Evolutionary conservation across 2,888 invertebrate genomes (phyloP).

Genomic region (Callosobruchus maculatus): DNA sequence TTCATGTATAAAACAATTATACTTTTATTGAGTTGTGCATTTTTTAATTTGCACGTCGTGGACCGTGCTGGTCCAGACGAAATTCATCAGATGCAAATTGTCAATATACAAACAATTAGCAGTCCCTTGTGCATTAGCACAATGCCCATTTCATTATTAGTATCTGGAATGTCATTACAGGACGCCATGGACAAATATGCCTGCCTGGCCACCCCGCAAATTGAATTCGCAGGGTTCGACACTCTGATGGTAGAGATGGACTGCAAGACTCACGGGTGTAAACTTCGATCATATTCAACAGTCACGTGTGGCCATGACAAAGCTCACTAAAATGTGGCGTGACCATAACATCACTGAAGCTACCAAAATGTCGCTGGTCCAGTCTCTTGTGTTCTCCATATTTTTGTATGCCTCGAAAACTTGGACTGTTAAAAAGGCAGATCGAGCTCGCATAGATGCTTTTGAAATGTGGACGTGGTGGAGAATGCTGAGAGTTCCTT

Average conservation of each 20-base stretch:
- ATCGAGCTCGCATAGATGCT: too few relatives aligned
- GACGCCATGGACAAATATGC: conserved; percentile 43
- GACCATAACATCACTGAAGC: too few relatives aligned
- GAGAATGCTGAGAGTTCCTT: too few relatives aligned
- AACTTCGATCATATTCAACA: too few relatives aligned
- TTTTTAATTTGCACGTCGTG: conserved; percentile 26
- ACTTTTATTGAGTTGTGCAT: conserved; percentile 32
- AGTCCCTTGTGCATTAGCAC: conserved; percentile 46
- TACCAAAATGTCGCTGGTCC: too few relatives aligned
- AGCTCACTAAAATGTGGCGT: too few relatives aligned
- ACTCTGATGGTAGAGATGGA: conserved; percentile 13
- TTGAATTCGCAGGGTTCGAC: conserved; percentile 39
- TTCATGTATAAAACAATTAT: conserved; percentile 25
- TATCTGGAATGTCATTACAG: conserved; percentile 47
- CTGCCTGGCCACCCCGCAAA: conserved; percentile 39
- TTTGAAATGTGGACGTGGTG: too few relatives aligned
- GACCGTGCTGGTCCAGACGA: conserved; percentile 27
- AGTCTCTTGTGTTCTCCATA: too few relatives aligned
- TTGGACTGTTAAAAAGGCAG: too few relatives aligned
- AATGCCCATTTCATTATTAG: conserved; percentile 48
- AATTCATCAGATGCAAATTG: conserved; percentile 49
- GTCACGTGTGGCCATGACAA: too few relatives aligned
- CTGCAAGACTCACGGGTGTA: not conserved
- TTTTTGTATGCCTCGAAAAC: too few relatives aligned
- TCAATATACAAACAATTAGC: conserved; percentile 51